Conservation (phyloP, 2,113 vertebrate species). For the Natator depressus region DNA sequence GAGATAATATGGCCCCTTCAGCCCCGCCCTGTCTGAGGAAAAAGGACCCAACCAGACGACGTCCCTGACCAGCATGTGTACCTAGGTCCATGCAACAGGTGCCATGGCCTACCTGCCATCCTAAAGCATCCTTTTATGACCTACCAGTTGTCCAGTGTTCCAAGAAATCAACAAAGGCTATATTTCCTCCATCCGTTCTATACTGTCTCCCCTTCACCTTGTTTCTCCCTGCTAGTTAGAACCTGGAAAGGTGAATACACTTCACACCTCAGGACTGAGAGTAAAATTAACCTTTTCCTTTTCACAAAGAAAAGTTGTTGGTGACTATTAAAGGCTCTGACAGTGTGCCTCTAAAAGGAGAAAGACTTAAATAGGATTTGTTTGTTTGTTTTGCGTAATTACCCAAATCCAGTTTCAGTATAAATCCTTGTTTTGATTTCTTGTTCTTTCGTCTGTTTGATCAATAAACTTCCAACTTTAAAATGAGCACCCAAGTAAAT, state of each 20-base stretch:
- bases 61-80: not conserved
- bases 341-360: no score
- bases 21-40: not conserved
- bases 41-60: not conserved
- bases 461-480: not conserved
- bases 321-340: not conserved
- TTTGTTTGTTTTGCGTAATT: not conserved
- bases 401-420: not conserved
- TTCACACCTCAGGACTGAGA: not conserved
- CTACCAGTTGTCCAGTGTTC: not conserved
- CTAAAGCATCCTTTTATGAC: not conserved
- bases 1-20: not conserved
- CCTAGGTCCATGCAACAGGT: not conserved
- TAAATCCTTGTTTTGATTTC: not conserved
- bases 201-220: not conserved
- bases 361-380: not conserved
- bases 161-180: not conserved
- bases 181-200: not conserved
- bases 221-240: not conserved
- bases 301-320: not conserved
- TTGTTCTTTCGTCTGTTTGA: not conserved
- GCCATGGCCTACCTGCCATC: not conserved
- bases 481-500: not conserved
- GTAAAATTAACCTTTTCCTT: not conserved
- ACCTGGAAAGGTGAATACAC: not conserved